Evolutionary conservation across 1,140 invertebrate species (phyloP).

Genomic region (Cydia pomonella): DNA sequence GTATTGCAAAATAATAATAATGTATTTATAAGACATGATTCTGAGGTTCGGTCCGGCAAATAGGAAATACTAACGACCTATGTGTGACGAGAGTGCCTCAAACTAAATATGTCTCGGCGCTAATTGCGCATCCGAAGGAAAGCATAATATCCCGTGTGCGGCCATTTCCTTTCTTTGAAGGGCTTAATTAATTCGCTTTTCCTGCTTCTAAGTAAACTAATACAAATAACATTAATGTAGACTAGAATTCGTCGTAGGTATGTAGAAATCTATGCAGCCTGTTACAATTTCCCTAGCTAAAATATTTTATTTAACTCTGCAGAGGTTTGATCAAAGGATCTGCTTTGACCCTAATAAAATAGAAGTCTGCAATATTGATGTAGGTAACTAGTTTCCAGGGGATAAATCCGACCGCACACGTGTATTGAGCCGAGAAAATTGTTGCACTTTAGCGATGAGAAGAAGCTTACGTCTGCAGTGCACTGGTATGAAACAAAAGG

Average conservation of each 20-base stretch:
- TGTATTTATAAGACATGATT: not conserved
- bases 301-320: not conserved
- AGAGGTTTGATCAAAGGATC: not conserved
- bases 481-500: slow-evolving; percentile 25
- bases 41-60: not conserved
- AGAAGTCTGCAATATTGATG: not conserved
- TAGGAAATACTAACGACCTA: not conserved
- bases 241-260: not conserved
- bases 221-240: slow-evolving; percentile 20
- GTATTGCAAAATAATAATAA: too few relatives aligned
- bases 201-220: slow-evolving; percentile 63
- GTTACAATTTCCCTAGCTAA: not conserved
- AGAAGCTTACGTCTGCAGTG: slow-evolving; percentile 49
- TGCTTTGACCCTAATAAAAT: too few relatives aligned
- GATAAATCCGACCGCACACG: not conserved
- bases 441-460: slow-evolving; percentile 58
- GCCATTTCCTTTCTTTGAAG: slow-evolving; percentile 60
- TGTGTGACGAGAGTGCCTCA: slow-evolving; percentile 30
- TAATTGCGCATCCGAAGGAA: slow-evolving; percentile 63
- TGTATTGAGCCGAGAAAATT: slow-evolving; percentile 45
- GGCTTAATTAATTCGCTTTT: slow-evolving; percentile 72
- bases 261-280: not conserved
- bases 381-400: not conserved
- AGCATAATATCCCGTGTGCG: slow-evolving; percentile 65
- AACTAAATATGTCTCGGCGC: slow-evolving; percentile 37